A percentile compares a stretch with the other conserved stretches of the same genome.
Evolutionary conservation across 1,140 invertebrate genomes (phyloP).

Genomic region (Prorops nasuta): DNA sequence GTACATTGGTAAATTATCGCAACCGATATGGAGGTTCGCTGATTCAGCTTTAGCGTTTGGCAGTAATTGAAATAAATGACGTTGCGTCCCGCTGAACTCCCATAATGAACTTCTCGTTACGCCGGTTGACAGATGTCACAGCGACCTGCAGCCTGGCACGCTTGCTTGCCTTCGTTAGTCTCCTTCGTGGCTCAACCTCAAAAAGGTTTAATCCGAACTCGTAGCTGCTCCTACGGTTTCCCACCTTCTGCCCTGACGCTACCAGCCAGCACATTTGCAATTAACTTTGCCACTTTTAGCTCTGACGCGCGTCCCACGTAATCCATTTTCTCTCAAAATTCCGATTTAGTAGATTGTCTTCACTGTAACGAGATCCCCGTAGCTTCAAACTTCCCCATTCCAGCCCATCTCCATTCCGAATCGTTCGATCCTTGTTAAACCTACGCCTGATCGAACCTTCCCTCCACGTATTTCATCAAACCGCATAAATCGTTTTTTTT

Average conservation of each 20-base stretch:
- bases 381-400: too few species aligned
- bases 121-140: slow-evolving; percentile 31
- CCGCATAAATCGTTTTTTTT: too few species aligned
- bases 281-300: too few species aligned
- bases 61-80: slow-evolving; percentile 39
- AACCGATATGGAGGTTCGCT: slow-evolving; percentile 10
- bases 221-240: slow-evolving; percentile 6
- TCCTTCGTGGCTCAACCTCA: slow-evolving; percentile 8
- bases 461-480: too few species aligned
- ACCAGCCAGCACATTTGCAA: slow-evolving; percentile 1
- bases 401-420: too few species aligned
- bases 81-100: slow-evolving; percentile 17
- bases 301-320: slow-evolving; percentile 16
- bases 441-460: too few species aligned
- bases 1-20: slow-evolving; percentile 20
- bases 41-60: slow-evolving; percentile 30
- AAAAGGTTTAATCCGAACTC: slow-evolving; percentile 25
- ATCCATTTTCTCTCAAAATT: too few species aligned
- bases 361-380: too few species aligned
- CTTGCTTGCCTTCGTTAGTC: slow-evolving; percentile 19
- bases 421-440: too few species aligned
- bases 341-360: too few species aligned
- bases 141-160: slow-evolving; percentile 12
- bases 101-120: slow-evolving; percentile 34
- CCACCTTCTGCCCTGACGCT: neutral